Evolutionary conservation across 2,113 vertebrate species (phyloP).

Genomic region (Rafetus swinhoei): DNA sequence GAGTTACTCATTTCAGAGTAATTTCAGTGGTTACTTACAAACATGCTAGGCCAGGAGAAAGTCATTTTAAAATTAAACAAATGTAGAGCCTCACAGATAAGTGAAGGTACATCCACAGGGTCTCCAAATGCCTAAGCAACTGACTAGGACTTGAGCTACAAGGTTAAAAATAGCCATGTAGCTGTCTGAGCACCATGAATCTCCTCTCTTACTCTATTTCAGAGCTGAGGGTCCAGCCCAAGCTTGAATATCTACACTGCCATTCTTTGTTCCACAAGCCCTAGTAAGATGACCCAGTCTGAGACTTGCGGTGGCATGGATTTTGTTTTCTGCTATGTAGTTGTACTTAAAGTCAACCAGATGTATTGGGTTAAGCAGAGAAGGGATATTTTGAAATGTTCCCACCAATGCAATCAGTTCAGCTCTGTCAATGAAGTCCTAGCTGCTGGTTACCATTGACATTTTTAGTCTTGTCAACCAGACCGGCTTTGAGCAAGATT

Average conservation of each 20-base stretch:
- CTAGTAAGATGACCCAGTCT: not conserved
- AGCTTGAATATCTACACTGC: not conserved
- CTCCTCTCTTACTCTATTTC: not conserved
- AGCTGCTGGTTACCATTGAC: not conserved
- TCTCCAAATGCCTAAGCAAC: not conserved
- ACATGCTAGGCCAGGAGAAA: not conserved
- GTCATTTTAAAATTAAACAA: not conserved
- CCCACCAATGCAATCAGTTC: not conserved
- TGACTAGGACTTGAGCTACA: not conserved
- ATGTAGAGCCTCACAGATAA: not conserved
- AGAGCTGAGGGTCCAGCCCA: not conserved
- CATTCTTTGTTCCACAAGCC: not conserved
- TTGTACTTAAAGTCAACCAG: not conserved
- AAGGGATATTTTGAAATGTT: not conserved
- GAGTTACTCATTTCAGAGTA: no score
- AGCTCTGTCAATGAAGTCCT: not conserved
- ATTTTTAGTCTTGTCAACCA: not conserved
- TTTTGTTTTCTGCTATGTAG: not conserved
- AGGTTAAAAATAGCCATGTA: not conserved
- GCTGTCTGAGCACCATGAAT: not conserved
- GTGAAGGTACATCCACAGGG: not conserved
- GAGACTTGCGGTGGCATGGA: not conserved
- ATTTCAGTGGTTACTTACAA: not conserved
- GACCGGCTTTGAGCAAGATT: not conserved
- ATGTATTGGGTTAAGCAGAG: not conserved